Evolutionary conservation across 2,888 invertebrate species (phyloP).

Genomic region (Cryptocephalus moraei): DNA sequence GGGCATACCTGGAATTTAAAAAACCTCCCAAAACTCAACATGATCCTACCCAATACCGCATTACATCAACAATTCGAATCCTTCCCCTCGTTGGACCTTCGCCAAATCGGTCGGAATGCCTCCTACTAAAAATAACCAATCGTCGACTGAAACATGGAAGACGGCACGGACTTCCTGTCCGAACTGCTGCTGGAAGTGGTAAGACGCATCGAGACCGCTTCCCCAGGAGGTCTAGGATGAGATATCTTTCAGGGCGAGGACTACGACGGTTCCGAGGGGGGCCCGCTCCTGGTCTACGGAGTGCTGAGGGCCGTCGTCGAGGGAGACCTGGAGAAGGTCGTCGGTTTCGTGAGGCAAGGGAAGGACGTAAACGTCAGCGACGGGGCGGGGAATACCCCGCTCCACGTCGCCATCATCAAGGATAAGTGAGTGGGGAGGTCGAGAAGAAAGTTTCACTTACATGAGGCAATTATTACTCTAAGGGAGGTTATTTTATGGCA

Average conservation of each 20-base stretch:
- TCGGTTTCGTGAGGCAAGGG: slow-evolving; percentile 13
- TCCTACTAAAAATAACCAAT: too few relatives aligned
- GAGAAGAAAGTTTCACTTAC: not conserved
- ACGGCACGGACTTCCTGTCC: not conserved
- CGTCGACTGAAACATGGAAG: not conserved
- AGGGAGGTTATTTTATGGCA: too few relatives aligned
- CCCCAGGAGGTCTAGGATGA: not conserved
- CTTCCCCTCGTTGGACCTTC: too few relatives aligned
- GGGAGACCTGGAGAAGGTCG: slow-evolving; percentile 16
- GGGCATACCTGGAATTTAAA: too few relatives aligned
- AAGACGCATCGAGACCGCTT: not conserved
- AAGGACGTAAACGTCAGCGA: slow-evolving; percentile 21
- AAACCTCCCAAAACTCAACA: too few relatives aligned
- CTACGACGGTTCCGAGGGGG: slow-evolving; percentile 10
- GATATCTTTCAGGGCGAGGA: not conserved
- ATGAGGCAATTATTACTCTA: not conserved
- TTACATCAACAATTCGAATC: too few relatives aligned
- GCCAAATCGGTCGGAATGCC: too few relatives aligned
- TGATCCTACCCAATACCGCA: too few relatives aligned
- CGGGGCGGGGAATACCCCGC: slow-evolving; percentile 23
- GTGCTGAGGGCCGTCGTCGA: slow-evolving; percentile 17
- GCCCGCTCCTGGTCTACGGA: slow-evolving; percentile 15
- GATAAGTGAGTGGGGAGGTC: slow-evolving; percentile 17
- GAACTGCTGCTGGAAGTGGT: not conserved
- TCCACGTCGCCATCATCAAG: slow-evolving; percentile 21